A percentile compares a stretch with the other conserved stretches of the same genome.
Conservation (phyloP, 2,888 invertebrate genomes). For the Ptychoptera albimana region DNA sequence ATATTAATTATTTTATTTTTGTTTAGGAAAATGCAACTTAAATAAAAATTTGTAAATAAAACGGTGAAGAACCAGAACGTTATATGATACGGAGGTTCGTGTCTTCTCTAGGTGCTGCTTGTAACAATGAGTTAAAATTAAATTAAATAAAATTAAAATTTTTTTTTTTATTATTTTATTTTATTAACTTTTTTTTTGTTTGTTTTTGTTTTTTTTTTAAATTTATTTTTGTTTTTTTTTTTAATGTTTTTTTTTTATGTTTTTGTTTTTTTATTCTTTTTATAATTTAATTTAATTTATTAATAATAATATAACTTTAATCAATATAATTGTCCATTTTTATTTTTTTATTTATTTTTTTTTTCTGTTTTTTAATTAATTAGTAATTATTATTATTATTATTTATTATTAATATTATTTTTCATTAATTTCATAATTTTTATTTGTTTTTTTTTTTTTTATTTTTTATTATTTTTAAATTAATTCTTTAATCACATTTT, state of each 20-base stretch:
- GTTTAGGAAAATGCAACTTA: too few relatives aligned
- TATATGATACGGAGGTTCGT: too few relatives aligned
- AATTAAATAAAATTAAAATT: too few relatives aligned
- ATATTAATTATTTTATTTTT: too few relatives aligned
- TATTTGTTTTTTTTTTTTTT: slow-evolving; percentile 13
- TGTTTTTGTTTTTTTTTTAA: too few relatives aligned
- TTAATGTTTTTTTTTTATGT: slow-evolving; percentile 1
- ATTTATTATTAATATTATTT: slow-evolving; percentile 7
- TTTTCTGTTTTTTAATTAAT: slow-evolving; percentile 8
- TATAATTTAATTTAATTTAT: slow-evolving; percentile 4
- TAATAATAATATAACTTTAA: too few relatives aligned
- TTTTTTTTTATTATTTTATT: too few relatives aligned
- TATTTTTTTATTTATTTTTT: slow-evolving; percentile 7
- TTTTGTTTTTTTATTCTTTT: slow-evolving; percentile 6
- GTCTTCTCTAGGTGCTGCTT: too few relatives aligned
- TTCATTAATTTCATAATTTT: slow-evolving; percentile 9
- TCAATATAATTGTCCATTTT: slow-evolving; percentile 1
- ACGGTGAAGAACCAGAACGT: too few relatives aligned
- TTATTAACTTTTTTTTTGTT: too few relatives aligned
- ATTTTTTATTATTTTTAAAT: neutral
- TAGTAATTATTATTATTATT: slow-evolving; percentile 7
- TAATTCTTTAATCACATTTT: slow-evolving; percentile 6
- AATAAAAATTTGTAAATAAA: too few relatives aligned
- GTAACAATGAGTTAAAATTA: too few relatives aligned
- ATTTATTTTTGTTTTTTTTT: neutral